These are phyloP conservation scores for Thinocorus orbignyianus DNA, from an alignment of 2,113 vertebrate genomes.

Conservation along the genomic window DNA sequence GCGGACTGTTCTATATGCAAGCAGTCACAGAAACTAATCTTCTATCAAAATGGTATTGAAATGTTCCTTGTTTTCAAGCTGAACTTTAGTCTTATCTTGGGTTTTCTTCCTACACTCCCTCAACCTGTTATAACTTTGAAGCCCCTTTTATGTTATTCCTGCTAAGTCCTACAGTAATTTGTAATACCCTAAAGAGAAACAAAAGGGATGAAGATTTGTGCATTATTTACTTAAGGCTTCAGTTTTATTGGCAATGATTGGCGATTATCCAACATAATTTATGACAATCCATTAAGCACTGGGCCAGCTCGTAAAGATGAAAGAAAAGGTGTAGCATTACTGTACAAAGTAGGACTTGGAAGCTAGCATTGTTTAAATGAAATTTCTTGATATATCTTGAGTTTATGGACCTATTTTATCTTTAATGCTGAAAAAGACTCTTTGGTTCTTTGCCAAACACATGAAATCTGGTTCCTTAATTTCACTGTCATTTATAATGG, in stretches of 20 bases:
- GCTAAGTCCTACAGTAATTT: background rate
- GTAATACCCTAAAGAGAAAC: background rate
- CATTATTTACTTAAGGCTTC: background rate
- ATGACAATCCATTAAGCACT: background rate
- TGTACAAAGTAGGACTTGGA: background rate
- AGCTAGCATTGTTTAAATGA: background rate
- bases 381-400: background rate
- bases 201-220: background rate
- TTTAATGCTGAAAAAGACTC: background rate
- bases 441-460: background rate
- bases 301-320: background rate
- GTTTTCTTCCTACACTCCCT: background rate
- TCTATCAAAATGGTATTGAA: background rate
- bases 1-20: background rate
- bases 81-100: background rate
- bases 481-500: background rate
- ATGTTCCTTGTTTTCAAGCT: background rate
- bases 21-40: background rate
- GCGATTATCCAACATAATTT: background rate
- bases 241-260: background rate
- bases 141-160: background rate
- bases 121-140: background rate
- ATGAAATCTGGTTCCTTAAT: background rate
- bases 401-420: background rate
- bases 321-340: background rate